phyloP scores from a whole-genome alignment of 2,888 invertebrate genomes.

The Xestobium rufovillosum region DNA sequence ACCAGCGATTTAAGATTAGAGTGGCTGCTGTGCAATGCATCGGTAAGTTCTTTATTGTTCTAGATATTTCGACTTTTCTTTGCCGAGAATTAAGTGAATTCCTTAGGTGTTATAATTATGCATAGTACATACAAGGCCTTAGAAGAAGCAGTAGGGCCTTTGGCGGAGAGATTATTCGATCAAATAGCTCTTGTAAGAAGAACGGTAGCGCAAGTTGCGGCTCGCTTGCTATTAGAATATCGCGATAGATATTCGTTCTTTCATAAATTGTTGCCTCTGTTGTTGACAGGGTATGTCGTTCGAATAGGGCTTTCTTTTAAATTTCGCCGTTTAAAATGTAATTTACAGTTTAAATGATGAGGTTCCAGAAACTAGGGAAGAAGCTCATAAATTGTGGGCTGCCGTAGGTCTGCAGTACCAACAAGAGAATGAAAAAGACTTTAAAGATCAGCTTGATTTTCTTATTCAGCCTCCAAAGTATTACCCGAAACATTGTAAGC shows the following conservation, averaged over 20 bases:
- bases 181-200: conserved; percentile 68
- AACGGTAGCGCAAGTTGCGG: conserved; percentile 69
- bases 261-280: conserved; percentile 73
- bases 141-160: conserved; percentile 65
- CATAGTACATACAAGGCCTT: conserved; percentile 44
- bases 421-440: conserved; percentile 79
- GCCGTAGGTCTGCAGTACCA: conserved; percentile 70
- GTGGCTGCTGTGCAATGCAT: conserved; percentile 67
- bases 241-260: conserved; percentile 86
- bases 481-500: conserved; percentile 60
- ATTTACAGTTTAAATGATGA: conserved; percentile 65
- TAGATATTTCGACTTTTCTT: conserved; percentile 2
- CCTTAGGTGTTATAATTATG: conserved; percentile 52
- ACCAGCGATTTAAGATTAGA: conserved; percentile 78
- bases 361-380: conserved; percentile 59
- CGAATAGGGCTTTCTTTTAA: conserved; percentile 5
- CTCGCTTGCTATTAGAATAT: conserved; percentile 68
- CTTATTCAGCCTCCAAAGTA: conserved; percentile 57
- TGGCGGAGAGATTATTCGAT: conserved; percentile 85
- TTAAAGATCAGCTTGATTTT: conserved; percentile 78
- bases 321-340: conserved; percentile 2
- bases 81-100: conserved; percentile 7
- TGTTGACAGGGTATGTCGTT: conserved; percentile 69
- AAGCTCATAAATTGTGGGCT: conserved; percentile 60
- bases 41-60: conserved; percentile 42